Percentiles rank a stretch among this genome's conserved stretches.
phyloP scores from a whole-genome alignment of 2,113 vertebrate species.

The Coptodon rendalli region DNA sequence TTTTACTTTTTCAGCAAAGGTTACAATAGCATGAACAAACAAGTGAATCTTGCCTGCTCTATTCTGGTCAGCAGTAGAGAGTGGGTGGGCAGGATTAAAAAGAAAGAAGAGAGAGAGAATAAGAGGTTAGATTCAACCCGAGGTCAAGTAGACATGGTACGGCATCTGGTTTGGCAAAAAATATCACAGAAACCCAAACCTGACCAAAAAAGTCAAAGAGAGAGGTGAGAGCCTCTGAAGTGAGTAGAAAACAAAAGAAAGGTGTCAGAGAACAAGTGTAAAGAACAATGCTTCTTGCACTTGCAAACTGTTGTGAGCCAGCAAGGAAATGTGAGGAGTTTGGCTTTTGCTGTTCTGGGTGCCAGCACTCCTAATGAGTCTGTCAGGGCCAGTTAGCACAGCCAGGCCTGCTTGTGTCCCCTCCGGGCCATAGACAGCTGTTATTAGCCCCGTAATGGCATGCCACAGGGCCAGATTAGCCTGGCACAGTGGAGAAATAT shows the following conservation, averaged over 20 bases:
- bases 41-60: neutral
- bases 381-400: constrained; percentile 77
- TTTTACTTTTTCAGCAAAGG: neutral
- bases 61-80: neutral
- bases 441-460: constrained; percentile 78
- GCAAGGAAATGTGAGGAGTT: constrained; percentile 52
- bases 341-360: constrained; percentile 55
- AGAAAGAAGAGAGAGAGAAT: fast-evolving
- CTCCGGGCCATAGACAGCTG: constrained; percentile 73
- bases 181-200: neutral
- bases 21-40: neutral
- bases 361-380: constrained; percentile 78
- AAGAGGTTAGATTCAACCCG: neutral
- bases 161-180: constrained; percentile 13
- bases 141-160: constrained; percentile 11
- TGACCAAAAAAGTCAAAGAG: constrained; percentile 30
- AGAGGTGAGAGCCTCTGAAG: constrained; percentile 15
- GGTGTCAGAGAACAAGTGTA: constrained; percentile 52
- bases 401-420: constrained; percentile 55
- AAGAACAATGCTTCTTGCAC: constrained; percentile 48
- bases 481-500: constrained; percentile 67
- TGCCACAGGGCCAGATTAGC: constrained; percentile 74
- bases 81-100: neutral
- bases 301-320: constrained; percentile 53
- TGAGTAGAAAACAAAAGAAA: constrained; percentile 39